These are phyloP conservation scores for Pristionchus mayeri DNA, from an alignment of 2,888 invertebrate species.

Conservation along the genomic window DNA sequence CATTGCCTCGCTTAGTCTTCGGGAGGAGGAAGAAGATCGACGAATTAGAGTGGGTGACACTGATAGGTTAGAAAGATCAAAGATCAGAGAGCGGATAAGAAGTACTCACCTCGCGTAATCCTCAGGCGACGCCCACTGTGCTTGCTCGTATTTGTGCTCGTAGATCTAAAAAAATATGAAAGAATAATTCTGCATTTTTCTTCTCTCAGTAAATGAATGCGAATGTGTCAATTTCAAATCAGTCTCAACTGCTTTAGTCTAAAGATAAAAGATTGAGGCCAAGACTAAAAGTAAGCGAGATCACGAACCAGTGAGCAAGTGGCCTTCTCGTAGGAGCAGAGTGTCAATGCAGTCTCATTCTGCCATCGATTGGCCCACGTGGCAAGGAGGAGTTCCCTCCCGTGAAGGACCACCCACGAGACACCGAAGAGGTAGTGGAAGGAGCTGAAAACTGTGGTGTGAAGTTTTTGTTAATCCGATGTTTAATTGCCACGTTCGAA, in stretches of 20 bases:
- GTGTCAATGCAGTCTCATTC: constrained; percentile 26
- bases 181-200: too few species aligned
- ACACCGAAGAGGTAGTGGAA: constrained; percentile 41
- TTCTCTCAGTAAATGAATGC: too few species aligned
- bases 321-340: not conserved
- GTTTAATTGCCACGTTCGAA: too few species aligned
- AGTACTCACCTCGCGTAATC: not conserved
- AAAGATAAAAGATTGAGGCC: too few species aligned
- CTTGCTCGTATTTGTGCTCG: not conserved
- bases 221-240: too few species aligned
- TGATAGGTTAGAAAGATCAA: not conserved
- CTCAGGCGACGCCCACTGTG: not conserved
- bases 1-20: not conserved
- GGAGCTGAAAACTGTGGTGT: constrained; percentile 16
- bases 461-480: too few species aligned
- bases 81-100: not conserved
- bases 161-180: not conserved
- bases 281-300: too few species aligned
- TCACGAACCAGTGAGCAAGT: constrained; percentile 37
- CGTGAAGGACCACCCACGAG: constrained; percentile 30
- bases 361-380: constrained; percentile 46
- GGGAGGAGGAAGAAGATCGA: not conserved
- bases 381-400: not conserved
- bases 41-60: not conserved
- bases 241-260: too few species aligned